Base-by-base conservation (phyloP, 2,797 vertebrate species). In the Argentina silus region DNA sequence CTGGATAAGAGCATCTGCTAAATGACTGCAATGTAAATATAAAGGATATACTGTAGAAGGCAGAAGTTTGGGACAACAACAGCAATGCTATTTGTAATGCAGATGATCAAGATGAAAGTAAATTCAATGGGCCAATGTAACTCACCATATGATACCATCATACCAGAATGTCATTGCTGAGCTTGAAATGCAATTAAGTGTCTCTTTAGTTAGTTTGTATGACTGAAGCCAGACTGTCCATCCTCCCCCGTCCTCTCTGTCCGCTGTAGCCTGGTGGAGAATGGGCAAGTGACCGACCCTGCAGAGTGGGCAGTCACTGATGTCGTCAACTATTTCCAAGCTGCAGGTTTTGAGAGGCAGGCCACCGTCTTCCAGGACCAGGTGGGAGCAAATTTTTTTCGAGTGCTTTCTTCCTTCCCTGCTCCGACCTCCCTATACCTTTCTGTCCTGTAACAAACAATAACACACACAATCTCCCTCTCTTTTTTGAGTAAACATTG, bases 321-420 rank as follows among this genome's bases (percentile, higher is more conserved):
- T 61, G 98, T 99, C 3, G 97, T 99, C 88, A 96, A 97, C 92
- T 99, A 99, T 86, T 99, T 99, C 88, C 97, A 95, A 93, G 96
- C 96, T 56, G 97, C 94, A 55, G 98, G 98, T 88, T 99, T 99
- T 80, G 97, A 98, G 86, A 97, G 98, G 85, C 98, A 99, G 91
- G 97, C 98, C 77, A 94, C 56, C 3, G 97, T 95, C 87, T 99
- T 99, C 86, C 96, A 97, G 86, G 97, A 99, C 89, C 98, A 99
- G 97, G 98, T 99, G 90, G 27, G 6, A 36, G 12, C 53, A 55
- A 5, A 14, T 36, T 0, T 6, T 61, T 15, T 61, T 14, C 59
- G 14, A 42, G 15, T 1, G 5, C 12, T 23, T 21, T 21, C 17
- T 66, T 44, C 19, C 3, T 14, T 57, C 21, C 15, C 6, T 27